Percentiles rank a stretch among this genome's conserved stretches.
Evolutionary conservation across 92 coral and sea anemone species (phyloP).

Genomic region (Porites lobata): DNA sequence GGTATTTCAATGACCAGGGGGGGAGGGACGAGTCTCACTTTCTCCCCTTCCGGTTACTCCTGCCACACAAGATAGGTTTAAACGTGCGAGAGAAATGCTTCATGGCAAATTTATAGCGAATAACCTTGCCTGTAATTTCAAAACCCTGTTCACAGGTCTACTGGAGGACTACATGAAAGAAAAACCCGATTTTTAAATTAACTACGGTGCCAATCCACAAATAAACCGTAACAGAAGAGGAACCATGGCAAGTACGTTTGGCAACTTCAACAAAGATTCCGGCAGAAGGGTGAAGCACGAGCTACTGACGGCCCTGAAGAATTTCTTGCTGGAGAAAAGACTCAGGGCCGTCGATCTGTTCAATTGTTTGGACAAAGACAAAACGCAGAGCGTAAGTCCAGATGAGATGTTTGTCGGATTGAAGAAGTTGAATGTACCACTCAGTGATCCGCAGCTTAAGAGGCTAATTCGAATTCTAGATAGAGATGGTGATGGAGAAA

Average conservation of each 20-base stretch:
- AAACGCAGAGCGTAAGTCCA: constrained; percentile 50
- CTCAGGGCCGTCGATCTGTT: constrained; percentile 82
- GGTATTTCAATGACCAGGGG: too few relatives aligned
- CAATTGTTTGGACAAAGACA: constrained; percentile 79
- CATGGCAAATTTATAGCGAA: background rate
- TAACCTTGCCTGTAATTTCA: background rate
- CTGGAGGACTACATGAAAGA: constrained; percentile 32
- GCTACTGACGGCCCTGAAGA: constrained; percentile 63
- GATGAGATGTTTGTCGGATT: constrained; percentile 76
- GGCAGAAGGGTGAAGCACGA: constrained; percentile 45
- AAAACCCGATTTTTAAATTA: constrained; percentile 53
- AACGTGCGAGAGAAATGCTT: background rate
- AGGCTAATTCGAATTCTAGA: constrained; percentile 68
- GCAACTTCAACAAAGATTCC: constrained; percentile 14
- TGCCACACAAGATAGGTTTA: too few relatives aligned
- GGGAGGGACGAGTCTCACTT: too few relatives aligned
- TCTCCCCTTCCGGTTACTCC: too few relatives aligned
- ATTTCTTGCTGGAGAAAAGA: constrained; percentile 70
- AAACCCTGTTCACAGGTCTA: constrained; percentile 11
- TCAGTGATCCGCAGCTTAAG: constrained; percentile 65
- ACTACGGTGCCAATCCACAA: constrained; percentile 42
- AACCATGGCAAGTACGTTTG: constrained; percentile 12
- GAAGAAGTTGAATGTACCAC: constrained; percentile 65
- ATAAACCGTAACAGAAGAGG: constrained; percentile 5
- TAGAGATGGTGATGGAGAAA: constrained; percentile 70